phyloP scores from a whole-genome alignment of 2,797 vertebrate genomes.

The Premnoplex brunnescens region DNA sequence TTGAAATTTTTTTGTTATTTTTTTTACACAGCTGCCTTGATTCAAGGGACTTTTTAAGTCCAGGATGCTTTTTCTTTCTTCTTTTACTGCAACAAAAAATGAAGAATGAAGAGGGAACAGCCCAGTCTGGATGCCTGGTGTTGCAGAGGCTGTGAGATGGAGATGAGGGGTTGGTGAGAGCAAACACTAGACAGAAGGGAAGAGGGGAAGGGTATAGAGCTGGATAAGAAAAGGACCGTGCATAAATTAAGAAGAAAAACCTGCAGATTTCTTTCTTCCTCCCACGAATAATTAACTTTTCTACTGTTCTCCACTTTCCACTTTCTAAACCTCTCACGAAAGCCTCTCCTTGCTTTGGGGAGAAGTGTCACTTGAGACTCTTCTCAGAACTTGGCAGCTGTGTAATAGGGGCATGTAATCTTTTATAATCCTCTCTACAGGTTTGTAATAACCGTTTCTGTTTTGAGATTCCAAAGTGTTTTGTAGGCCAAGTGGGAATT shows the following conservation, averaged over 20 bases:
- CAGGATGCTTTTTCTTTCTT: not conserved
- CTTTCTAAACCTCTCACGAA: not conserved
- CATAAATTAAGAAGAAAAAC: conserved; percentile 3
- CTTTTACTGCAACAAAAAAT: not conserved
- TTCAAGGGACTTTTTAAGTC: not conserved
- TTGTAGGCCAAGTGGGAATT: conserved; percentile 49
- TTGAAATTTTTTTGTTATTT: not conserved
- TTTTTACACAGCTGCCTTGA: not conserved
- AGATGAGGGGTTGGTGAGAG: not conserved
- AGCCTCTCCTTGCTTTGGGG: conserved; percentile 5
- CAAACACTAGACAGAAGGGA: not conserved
- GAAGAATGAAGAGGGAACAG: not conserved
- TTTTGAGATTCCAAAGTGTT: conserved; percentile 45
- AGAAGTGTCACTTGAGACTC: conserved; percentile 58
- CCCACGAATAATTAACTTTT: conserved; percentile 33
- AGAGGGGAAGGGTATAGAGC: not conserved
- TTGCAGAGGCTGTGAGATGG: not conserved
- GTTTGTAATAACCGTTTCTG: conserved; percentile 58
- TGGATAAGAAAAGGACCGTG: not conserved
- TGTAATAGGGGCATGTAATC: conserved; percentile 57
- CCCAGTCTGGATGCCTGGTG: not conserved
- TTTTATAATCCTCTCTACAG: conserved; percentile 60
- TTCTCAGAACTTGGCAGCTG: conserved; percentile 54
- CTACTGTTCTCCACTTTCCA: not conserved
- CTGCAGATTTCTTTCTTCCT: not conserved